Evolutionary conservation across 2,888 invertebrate genomes (phyloP), one percentile per base, ranked within the genome.

Genomic region (Melolontha melolontha): DNA sequence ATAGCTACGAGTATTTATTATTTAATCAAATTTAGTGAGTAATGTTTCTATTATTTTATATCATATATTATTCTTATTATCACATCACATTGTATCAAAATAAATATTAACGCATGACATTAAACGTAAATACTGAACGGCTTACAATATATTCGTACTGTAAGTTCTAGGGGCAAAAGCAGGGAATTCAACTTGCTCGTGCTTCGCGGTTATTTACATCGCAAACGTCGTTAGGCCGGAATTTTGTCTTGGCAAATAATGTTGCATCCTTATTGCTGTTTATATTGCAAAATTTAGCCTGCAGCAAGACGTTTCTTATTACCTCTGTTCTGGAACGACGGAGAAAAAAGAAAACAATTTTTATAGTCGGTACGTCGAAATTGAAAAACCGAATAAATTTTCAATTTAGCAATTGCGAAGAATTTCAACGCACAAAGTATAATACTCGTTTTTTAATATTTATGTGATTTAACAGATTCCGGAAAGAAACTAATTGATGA

Each of bases 181-280:
- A 62, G 47, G 34, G 34, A 39, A 47, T 47, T 47, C 29, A 22
- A 12, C 29, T 16, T 34, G 47, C 34, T 47, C 47, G 59, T 16
- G 39, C 59, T 62, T 11, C 14, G 64, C 14, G 17, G 50, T 50
- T 73, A 73, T 73, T 73, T 73, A 73, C 73, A 72, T 71, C 70
- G 72, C 50, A 70, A 70, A 71, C 69, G 70, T 65, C 44, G 72
- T 72, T 73, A 67, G 68, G 63, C 65, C 66, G 66, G 66, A 68
- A 70, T 69, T 73, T 66, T 73, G 71, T 71, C 70, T 75, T 73
- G 71, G 71, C 73, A 75, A 75, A 75, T 75, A 75, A 69, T 67
- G 70, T 71, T 73, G 74, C 74, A 74, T 74, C 73, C 75, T 74
- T 76, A 75, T 76, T 76, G 74, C 74, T 75, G 74, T 76, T 76